Evolutionary conservation across 2,113 vertebrate species (phyloP).

Genomic region (Epinephelus fuscoguttatus): DNA sequence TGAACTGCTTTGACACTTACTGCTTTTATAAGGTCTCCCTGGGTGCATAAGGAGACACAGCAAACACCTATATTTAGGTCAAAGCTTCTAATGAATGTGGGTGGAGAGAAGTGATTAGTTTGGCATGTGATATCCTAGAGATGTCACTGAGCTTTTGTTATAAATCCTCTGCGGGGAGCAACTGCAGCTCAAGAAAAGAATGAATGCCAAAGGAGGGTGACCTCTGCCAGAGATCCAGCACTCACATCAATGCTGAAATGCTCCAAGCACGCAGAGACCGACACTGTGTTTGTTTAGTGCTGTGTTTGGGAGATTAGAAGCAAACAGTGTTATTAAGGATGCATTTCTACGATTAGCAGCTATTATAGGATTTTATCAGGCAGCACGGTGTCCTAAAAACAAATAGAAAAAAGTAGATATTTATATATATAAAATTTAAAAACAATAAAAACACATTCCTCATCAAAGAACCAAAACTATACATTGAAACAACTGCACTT

Average conservation of each 20-base stretch:
- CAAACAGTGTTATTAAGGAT: neutral
- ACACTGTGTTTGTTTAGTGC: constrained; percentile 21
- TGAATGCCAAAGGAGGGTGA: constrained; percentile 64
- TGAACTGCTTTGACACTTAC: constrained; percentile 16
- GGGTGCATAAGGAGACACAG: constrained; percentile 23
- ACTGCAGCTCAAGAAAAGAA: constrained; percentile 66
- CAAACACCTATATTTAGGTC: constrained; percentile 75
- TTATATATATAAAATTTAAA: too few species aligned
- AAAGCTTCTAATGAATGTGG: constrained; percentile 56
- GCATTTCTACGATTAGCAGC: neutral
- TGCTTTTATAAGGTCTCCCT: constrained; percentile 69
- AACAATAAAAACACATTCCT: too few species aligned
- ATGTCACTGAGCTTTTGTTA: constrained; percentile 69
- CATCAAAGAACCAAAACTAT: too few species aligned
- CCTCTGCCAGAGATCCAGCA: constrained; percentile 43
- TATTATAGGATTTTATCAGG: neutral
- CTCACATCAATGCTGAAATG: constrained; percentile 26
- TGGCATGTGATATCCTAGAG: constrained; percentile 61
- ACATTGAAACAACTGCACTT: too few species aligned
- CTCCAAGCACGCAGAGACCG: neutral
- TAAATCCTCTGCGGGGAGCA: constrained; percentile 44
- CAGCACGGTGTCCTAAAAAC: neutral
- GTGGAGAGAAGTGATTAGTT: constrained; percentile 56
- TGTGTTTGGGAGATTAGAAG: constrained; percentile 12
- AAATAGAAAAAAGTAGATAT: too few species aligned